Conservation (phyloP, 2,888 invertebrate species). For the Thysanoteuthis rhombus region DNA sequence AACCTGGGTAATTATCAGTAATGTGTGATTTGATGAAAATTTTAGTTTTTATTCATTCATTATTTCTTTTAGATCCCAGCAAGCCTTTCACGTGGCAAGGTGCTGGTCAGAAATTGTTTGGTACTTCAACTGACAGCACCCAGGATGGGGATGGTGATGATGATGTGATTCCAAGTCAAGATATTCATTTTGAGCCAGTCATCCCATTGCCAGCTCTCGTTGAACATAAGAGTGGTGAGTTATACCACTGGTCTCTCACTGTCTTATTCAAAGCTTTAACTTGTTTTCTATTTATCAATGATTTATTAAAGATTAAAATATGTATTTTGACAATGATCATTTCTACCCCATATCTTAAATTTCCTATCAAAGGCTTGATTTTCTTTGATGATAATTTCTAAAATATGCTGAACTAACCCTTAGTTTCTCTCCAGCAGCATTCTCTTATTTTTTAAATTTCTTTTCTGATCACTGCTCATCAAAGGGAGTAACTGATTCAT, state of each 20-base stretch:
- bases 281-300: too few relatives aligned
- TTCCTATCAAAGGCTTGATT: too few relatives aligned
- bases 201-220: constrained; percentile 74
- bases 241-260: background rate
- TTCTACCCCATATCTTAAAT: too few relatives aligned
- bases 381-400: background rate
- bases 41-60: background rate
- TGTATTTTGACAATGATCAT: too few relatives aligned
- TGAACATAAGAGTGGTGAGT: constrained; percentile 71
- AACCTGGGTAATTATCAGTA: too few relatives aligned
- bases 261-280: background rate
- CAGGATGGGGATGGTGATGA: constrained; percentile 76
- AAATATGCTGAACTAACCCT: too few relatives aligned
- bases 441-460: too few relatives aligned
- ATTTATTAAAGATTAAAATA: too few relatives aligned
- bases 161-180: constrained; percentile 71
- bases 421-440: too few relatives aligned
- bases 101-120: constrained; percentile 59
- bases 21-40: too few relatives aligned
- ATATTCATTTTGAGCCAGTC: constrained; percentile 78
- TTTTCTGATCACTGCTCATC: too few relatives aligned
- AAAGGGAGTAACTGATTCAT: too few relatives aligned
- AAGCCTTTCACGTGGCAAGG: constrained; percentile 47
- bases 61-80: background rate
- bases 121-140: constrained; percentile 33